These are phyloP conservation scores for Gobius niger DNA, from an alignment of 2,113 vertebrate genomes.

Conservation along the genomic window DNA sequence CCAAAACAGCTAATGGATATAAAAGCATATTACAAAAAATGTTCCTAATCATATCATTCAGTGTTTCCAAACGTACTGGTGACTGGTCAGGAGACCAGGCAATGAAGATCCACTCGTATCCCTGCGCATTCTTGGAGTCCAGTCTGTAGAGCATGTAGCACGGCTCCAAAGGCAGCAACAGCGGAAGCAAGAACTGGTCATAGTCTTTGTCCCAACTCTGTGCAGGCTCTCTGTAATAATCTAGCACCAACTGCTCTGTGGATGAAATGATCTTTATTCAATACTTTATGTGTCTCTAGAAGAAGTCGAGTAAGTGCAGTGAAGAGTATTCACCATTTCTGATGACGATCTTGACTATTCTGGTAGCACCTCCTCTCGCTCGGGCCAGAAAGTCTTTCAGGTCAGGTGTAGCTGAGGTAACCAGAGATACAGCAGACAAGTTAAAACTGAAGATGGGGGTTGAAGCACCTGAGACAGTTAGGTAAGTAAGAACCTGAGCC, in stretches of 20 bases:
- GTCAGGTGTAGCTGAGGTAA: conserved; percentile 91
- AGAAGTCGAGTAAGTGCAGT: neutral
- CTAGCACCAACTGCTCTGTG: conserved; percentile 94
- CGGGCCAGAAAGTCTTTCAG: conserved; percentile 93
- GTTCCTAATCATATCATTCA: neutral
- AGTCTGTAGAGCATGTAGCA: conserved; percentile 96
- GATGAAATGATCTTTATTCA: conserved; percentile 25
- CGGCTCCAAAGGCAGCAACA: conserved; percentile 86
- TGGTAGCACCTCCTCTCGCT: conserved; percentile 86
- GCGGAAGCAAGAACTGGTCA: conserved; percentile 85
- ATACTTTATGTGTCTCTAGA: neutral
- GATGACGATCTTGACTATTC: conserved; percentile 94
- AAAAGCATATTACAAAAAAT: too few species aligned
- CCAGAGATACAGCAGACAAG: conserved; percentile 80
- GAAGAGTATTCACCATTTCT: conserved; percentile 85
- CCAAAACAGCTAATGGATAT: too few species aligned
- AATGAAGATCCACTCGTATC: conserved; percentile 96
- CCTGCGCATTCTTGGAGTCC: conserved; percentile 93
- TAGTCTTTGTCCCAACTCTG: conserved; percentile 93
- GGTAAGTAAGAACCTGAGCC: conserved; percentile 62
- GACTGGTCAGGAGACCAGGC: conserved; percentile 99
- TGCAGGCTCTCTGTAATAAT: conserved; percentile 83
- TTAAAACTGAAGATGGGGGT: conserved; percentile 49
- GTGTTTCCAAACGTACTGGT: conserved; percentile 79
- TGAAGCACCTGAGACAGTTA: conserved; percentile 47